phyloP scores from a whole-genome alignment of 2,888 invertebrate species.

The Peribatodes rhomboidaria region DNA sequence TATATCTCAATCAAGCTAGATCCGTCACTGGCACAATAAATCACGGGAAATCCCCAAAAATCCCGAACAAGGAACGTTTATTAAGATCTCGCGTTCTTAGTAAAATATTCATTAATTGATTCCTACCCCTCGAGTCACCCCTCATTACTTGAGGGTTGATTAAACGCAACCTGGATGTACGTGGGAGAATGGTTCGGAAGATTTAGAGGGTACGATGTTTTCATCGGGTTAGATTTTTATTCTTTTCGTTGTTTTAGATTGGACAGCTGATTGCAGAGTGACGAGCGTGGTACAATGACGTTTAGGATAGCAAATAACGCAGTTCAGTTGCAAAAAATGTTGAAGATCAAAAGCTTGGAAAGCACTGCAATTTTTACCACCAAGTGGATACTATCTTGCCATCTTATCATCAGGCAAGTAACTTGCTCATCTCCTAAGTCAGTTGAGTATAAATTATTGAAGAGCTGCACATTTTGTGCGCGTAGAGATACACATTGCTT shows the following conservation, averaged over 20 bases:
- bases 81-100: conserved; percentile 73
- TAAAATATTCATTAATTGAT: conserved; percentile 86
- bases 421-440: no score
- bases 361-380: no score
- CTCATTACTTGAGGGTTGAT: conserved; percentile 83
- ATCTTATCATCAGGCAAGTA: no score
- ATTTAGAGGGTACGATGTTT: conserved; percentile 46
- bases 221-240: neutral
- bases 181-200: conserved; percentile 62
- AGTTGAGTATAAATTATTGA: no score
- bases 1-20: conserved; percentile 68
- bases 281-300: no score
- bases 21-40: conserved; percentile 75
- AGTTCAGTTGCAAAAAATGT: no score
- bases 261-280: neutral
- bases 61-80: conserved; percentile 80
- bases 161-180: conserved; percentile 78
- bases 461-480: no score
- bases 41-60: conserved; percentile 77
- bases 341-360: no score
- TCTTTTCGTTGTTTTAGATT: neutral
- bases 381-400: no score
- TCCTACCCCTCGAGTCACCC: conserved; percentile 76
- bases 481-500: no score
- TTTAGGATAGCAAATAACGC: no score